Evolutionary conservation across 2,888 invertebrate species (phyloP), one percentile per base, ranked within the genome.

Genomic region (Gymnocheta viridis): DNA sequence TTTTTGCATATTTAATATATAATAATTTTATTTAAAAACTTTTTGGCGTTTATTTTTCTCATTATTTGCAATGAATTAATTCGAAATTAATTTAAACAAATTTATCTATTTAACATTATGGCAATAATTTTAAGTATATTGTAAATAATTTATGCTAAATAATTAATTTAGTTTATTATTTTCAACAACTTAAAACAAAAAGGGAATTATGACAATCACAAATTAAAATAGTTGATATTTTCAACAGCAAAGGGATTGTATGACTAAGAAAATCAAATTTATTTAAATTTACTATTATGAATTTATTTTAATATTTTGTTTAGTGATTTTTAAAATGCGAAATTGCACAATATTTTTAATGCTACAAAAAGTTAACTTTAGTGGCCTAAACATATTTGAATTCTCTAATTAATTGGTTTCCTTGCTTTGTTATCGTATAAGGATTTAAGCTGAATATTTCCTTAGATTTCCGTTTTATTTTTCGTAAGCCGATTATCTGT

Each of bases 401-500:
- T 41, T 62, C 4, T 1, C 6, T 62, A 9, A 41, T 41, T 41
- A 41, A 41, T 62, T 17, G 32, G 10, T 62, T 7, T 41, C 2
- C 2, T 27, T 6, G 24, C 35, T 32, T 58, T 27, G n/a, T n/a
- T 24, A 2, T 12, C 9, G 10, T 22, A 22, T 10, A 14, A n/a
- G n/a, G n/a, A 6, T 27, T 78, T 78, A 56, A 35, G 24, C 47
- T 56, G 29, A 14, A 35, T 79, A 67, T 47, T 44, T 62, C 44
- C 9, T 32, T n/a, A 9, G 9, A 22, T 22, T 56, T 12, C 4
- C 22, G 12, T 24, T 54, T 2, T 12, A 7, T 56, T 27, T 44
- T 19, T 4, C 4, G 1, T 51, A 62, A 73, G 73, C 22, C 41
- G 51, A 72, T 73, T 82, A 78, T 73, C 73, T 64, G 27, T 82